These are phyloP conservation scores for Lysiphlebus fabarum DNA, from an alignment of 1,140 invertebrate species.

Conservation along the genomic window DNA sequence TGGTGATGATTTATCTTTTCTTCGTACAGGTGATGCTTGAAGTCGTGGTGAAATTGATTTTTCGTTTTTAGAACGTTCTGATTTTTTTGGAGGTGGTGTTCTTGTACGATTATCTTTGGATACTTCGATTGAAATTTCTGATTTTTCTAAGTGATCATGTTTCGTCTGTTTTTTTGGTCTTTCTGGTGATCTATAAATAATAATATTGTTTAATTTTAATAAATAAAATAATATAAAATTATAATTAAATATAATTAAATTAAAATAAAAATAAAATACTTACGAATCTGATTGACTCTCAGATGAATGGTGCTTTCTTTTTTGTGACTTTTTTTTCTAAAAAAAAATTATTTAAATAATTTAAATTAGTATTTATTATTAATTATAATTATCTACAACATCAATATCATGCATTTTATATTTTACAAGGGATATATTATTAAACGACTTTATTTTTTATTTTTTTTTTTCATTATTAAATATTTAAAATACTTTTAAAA, in stretches of 20 bases:
- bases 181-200: slow-evolving; percentile 39
- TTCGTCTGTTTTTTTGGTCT: slow-evolving; percentile 40
- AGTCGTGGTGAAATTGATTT: background rate
- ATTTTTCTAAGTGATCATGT: slow-evolving; percentile 18
- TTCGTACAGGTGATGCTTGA: slow-evolving; percentile 25
- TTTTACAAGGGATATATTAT: too few species aligned
- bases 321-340: slow-evolving; percentile 50
- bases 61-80: background rate
- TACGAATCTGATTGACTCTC: slow-evolving; percentile 47
- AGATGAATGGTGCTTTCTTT: slow-evolving; percentile 46
- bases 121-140: background rate
- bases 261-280: slow-evolving; percentile 17
- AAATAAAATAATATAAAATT: slow-evolving; percentile 11
- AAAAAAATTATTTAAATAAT: slow-evolving; percentile 36
- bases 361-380: slow-evolving; percentile 22
- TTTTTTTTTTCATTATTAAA: background rate
- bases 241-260: slow-evolving; percentile 16
- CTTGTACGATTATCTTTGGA: background rate
- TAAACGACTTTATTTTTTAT: slow-evolving; percentile 6
- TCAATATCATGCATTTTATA: slow-evolving; percentile 43
- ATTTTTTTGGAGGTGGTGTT: slow-evolving; percentile 23
- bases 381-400: slow-evolving; percentile 28
- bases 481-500: slow-evolving; percentile 4
- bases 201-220: slow-evolving; percentile 9
- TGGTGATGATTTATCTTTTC: slow-evolving; percentile 32